Conservation (phyloP, 2,113 vertebrate genomes). For the Zootoca vivipara region DNA sequence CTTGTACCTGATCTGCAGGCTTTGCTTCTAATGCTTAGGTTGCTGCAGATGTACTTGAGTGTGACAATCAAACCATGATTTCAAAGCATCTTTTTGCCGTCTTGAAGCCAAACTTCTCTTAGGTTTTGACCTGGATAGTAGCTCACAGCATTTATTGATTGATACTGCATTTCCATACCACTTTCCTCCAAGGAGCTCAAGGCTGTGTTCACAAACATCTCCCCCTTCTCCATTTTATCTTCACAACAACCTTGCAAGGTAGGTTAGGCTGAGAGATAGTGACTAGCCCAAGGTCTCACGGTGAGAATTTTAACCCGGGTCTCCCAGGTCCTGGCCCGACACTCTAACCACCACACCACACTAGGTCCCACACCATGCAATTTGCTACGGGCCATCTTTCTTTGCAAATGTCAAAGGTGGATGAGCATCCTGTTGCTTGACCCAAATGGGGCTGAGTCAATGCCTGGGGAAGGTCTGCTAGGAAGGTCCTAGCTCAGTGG, state of each 20-base stretch:
- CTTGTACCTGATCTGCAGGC: background rate
- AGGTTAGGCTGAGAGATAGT: too few relatives aligned
- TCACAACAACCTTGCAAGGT: too few relatives aligned
- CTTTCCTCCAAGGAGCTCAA: too few relatives aligned
- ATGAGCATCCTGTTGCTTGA: background rate
- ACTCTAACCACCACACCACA: too few relatives aligned
- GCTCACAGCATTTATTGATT: background rate
- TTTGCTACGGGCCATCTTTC: background rate
- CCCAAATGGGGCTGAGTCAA: background rate
- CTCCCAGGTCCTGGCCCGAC: too few relatives aligned
- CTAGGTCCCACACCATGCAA: too few relatives aligned
- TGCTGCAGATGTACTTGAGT: background rate
- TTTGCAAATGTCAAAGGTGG: background rate
- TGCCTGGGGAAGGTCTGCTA: background rate
- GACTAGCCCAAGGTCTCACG: too few relatives aligned
- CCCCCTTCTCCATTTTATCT: too few relatives aligned
- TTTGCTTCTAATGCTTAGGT: background rate
- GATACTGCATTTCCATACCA: too few relatives aligned
- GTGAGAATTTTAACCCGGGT: too few relatives aligned
- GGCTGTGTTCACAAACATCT: too few relatives aligned
- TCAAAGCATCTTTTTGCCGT: background rate
- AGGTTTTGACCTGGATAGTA: background rate
- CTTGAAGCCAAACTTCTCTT: background rate
- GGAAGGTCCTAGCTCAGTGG: too few relatives aligned
- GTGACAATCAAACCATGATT: background rate